Base-by-base conservation (phyloP, 1,140 invertebrate genomes). In the Physella acuta region DNA sequence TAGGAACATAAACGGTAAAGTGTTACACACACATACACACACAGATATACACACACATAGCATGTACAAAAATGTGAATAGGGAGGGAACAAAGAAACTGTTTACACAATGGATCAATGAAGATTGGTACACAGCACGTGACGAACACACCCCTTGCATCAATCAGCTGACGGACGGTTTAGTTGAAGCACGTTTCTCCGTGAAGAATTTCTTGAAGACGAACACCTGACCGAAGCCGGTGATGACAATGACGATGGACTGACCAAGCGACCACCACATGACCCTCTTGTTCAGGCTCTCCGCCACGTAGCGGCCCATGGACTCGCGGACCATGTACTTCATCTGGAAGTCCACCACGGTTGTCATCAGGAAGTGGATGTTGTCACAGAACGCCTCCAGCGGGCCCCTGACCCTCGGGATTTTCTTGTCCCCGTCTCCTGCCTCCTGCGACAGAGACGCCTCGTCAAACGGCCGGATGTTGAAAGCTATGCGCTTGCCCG, bases 181-280 rank as follows among this genome's bases (percentile, higher is more conserved):
- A 8, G 52, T 64, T 11, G 62, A 52, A 1, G 44, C 17, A 51
- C 51, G 24, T 31, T 2, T 56, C n/a, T 67, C 53, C 1, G 51
- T 67, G 52, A 67, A 67, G 30, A 67, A 67, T 39, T 37, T 67
- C 52, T 67, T 67, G 34, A 67, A 67, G 3, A 67, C 52, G 17
- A 56, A 36, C 2, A 67, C 64, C 31, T 67, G 64, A 4, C 64
- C 64, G 26, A 67, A 56, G 31, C 64, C 64, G 1, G 64, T 39
- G 0, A 67, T 1, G 1, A 67, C 20, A 39, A 67, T 56, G n/a
- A 56, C 26, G 17, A 37, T 26, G 2, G 34, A 20, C 24, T 36
- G 64, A 14, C 31, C 51, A 20, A 37, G 17, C 26, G 51, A 56
- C 51, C 64, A 67, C 51, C 53, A 67, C 51, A 39, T 67, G 31